Base-by-base conservation (phyloP, 2,797 vertebrate genomes). In the Basileuterus tristriatus region DNA sequence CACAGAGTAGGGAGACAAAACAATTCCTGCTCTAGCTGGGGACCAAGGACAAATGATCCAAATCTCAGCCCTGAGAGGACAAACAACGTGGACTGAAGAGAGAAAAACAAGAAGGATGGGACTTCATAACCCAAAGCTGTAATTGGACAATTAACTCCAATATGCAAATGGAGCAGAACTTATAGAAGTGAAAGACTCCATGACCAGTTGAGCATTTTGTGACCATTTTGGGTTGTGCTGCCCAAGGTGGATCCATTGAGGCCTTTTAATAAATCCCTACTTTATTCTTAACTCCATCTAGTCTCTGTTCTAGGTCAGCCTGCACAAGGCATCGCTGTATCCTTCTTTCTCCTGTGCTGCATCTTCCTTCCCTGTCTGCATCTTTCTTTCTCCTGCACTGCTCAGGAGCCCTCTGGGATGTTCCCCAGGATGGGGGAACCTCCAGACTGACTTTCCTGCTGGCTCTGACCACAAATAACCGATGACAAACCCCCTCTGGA, bases 111-210 rank as follows among this genome's bases (percentile, higher is more conserved):
- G n/a, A 4, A 34, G 55, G 32, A 23, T 55, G 53, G 32, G 32
- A n/a, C 9, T n/a, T 2, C 13, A 15, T 22, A 1, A 2, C 0
- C 13, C 15, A 22, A 23, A 22, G 9, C 3, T n/a, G 21, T 4
- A 23, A 55, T 23, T n/a, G 13, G 13, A n/a, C 53, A 55, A 22
- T 55, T 2, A 22, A 55, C 32, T 55, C 2, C 53, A 55, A 34
- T 7, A 10, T 55, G 53, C 53, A 55, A 23, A 23, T n/a, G 21
- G 20, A 22, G 4, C 32, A 55, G 14, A 55, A 10, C 53, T 55
- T 6, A 23, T 7, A 6, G 15, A 22, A 55, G 53, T 15, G 21
- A 23, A 21, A 55, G 21, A 22, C 21, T 9, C 21, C 9, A 4
- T 10, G 21, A 10, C 2, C 9, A 2, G 4, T 2, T 9, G 4